Conservation (phyloP, 53 echinoderm and acorn worm species). For the Apostichopus leukothele region DNA sequence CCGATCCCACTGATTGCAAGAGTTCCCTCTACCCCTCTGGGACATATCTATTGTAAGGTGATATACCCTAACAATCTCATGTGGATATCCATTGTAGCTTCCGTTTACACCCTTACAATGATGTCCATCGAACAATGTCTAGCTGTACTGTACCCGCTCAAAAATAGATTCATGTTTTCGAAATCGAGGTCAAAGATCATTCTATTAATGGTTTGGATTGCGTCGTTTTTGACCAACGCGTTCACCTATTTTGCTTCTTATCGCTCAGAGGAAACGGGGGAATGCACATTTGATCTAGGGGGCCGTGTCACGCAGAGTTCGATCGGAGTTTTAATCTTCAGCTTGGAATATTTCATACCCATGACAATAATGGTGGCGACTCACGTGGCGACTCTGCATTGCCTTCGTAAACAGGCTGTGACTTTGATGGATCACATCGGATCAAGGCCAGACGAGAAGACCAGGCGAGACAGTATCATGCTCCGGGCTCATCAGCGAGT, state of each 20-base stretch:
- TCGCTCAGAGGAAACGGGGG: neutral
- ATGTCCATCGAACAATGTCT: constrained; percentile 68
- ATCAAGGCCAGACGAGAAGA: constrained; percentile 5
- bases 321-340: constrained; percentile 59
- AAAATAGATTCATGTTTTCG: constrained; percentile 38
- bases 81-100: constrained; percentile 72
- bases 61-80: constrained; percentile 57
- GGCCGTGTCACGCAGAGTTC: constrained; percentile 32
- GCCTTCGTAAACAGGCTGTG: constrained; percentile 56
- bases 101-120: constrained; percentile 63
- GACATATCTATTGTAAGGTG: constrained; percentile 64
- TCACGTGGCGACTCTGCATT: constrained; percentile 54
- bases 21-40: constrained; percentile 47
- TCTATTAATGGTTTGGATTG: constrained; percentile 44
- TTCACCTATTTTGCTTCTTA: constrained; percentile 51
- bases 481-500: constrained; percentile 62
- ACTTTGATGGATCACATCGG: constrained; percentile 34
- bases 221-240: constrained; percentile 55
- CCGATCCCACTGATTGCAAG: constrained; percentile 48
- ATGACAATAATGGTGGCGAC: constrained; percentile 72
- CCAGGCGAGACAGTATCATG: constrained; percentile 58
- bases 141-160: constrained; percentile 45
- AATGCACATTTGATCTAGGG: constrained; percentile 32
- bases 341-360: constrained; percentile 67
- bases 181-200: constrained; percentile 48